phyloP scores from a whole-genome alignment of 2,888 invertebrate species.

The Philaethria dido region DNA sequence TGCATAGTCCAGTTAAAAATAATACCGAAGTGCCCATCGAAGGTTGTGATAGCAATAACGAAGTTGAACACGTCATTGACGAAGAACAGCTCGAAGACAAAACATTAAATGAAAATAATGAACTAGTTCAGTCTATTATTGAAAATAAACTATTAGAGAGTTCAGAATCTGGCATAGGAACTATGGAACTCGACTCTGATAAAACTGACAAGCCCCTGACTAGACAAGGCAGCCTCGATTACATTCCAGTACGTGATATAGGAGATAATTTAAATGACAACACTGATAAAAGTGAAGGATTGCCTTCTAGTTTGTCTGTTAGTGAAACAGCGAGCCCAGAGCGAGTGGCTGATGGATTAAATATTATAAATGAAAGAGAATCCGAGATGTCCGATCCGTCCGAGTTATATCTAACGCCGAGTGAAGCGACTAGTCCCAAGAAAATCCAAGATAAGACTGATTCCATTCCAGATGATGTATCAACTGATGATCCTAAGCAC shows the following conservation, averaged over 20 bases:
- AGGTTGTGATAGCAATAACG: slow-evolving; percentile 68
- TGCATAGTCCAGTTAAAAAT: slow-evolving; percentile 80
- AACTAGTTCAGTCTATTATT: slow-evolving; percentile 64
- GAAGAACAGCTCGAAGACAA: slow-evolving; percentile 55
- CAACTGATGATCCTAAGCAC: slow-evolving; percentile 68
- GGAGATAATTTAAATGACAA: slow-evolving; percentile 74
- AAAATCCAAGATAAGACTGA: slow-evolving; percentile 76
- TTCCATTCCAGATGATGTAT: slow-evolving; percentile 57
- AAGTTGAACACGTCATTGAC: slow-evolving; percentile 62
- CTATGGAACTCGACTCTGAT: slow-evolving; percentile 57
- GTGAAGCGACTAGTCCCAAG: slow-evolving; percentile 83
- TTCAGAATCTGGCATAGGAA: slow-evolving; percentile 72
- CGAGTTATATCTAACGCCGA: slow-evolving; percentile 87
- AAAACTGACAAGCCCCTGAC: slow-evolving; percentile 68
- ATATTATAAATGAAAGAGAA: slow-evolving; percentile 79
- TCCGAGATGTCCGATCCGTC: slow-evolving; percentile 87
- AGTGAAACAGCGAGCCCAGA: slow-evolving; percentile 80
- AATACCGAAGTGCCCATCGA: slow-evolving; percentile 59
- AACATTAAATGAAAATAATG: slow-evolving; percentile 54
- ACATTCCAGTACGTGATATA: slow-evolving; percentile 79
- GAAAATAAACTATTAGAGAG: slow-evolving; percentile 68
- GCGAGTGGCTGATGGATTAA: slow-evolving; percentile 67
- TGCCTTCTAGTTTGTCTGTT: slow-evolving; percentile 76
- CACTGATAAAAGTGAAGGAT: slow-evolving; percentile 78
- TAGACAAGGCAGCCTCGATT: slow-evolving; percentile 75